Conservation (phyloP, 2,888 invertebrate species). For the Amblyjoppa proteus region DNA sequence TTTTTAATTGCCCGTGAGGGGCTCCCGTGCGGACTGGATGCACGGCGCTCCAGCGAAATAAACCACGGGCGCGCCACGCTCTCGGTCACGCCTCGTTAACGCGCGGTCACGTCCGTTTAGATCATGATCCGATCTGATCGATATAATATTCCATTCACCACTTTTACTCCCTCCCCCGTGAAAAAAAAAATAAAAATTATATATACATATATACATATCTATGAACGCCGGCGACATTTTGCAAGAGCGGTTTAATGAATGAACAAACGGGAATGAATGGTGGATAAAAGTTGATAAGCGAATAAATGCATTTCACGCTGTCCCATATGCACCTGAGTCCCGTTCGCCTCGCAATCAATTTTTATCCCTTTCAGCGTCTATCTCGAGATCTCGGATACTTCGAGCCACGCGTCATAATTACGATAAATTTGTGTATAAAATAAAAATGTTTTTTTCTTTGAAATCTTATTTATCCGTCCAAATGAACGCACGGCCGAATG, state of each 20-base stretch:
- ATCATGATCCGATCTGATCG: slow-evolving; percentile 66
- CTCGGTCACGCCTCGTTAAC: slow-evolving; percentile 66
- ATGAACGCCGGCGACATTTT: slow-evolving; percentile 20
- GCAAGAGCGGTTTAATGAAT: slow-evolving; percentile 61
- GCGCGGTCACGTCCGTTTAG: slow-evolving; percentile 65
- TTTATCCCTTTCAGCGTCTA: not conserved
- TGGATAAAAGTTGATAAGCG: slow-evolving; percentile 59
- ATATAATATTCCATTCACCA: slow-evolving; percentile 67
- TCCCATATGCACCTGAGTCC: not conserved
- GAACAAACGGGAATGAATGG: slow-evolving; percentile 60
- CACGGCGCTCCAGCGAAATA: slow-evolving; percentile 13
- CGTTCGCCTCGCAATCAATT: not conserved
- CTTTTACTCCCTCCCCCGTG: slow-evolving; percentile 43
- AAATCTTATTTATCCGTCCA: not conserved
- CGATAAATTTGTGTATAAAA: not conserved
- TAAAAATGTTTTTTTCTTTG: not conserved
- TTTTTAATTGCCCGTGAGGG: slow-evolving; percentile 55
- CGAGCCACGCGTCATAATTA: slow-evolving; percentile 13
- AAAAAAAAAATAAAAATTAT: not conserved
- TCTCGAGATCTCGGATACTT: slow-evolving; percentile 2
- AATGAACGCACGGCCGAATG: slow-evolving; percentile 17
- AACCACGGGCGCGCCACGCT: slow-evolving; percentile 48
- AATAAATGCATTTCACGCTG: slow-evolving; percentile 25
- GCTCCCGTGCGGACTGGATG: slow-evolving; percentile 40
- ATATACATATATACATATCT: not conserved